Conservation (phyloP, 2,888 invertebrate genomes). For the Pammene aurita region DNA sequence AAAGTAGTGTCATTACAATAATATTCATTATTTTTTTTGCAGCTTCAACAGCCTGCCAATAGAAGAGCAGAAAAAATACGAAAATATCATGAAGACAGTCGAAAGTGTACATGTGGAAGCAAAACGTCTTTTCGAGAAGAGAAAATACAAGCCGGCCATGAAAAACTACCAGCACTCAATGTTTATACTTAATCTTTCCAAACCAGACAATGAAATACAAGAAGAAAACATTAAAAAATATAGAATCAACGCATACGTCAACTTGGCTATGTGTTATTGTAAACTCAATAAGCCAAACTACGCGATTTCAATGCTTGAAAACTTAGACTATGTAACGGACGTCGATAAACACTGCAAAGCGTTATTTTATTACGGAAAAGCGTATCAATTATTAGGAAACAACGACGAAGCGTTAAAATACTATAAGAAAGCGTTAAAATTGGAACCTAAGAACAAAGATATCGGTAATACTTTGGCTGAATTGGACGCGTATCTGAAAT, state of each 20-base stretch:
- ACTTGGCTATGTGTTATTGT: constrained; percentile 70
- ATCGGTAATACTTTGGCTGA: constrained; percentile 63
- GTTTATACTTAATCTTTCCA: constrained; percentile 59
- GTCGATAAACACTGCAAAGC: constrained; percentile 69
- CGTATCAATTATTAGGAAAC: constrained; percentile 62
- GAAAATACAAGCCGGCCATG: constrained; percentile 60
- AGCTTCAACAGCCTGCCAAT: constrained; percentile 72
- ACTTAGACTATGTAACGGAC: constrained; percentile 61
- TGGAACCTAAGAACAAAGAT: constrained; percentile 74
- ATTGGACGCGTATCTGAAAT: constrained; percentile 58
- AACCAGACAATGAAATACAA: constrained; percentile 56
- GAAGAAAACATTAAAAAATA: constrained; percentile 57
- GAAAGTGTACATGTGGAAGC: constrained; percentile 62
- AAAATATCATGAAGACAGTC: constrained; percentile 63
- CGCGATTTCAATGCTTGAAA: constrained; percentile 66
- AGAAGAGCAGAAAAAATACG: constrained; percentile 67
- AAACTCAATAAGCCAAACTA: constrained; percentile 69
- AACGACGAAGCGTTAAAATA: constrained; percentile 61
- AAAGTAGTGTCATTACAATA: no score
- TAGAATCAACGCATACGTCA: constrained; percentile 62
- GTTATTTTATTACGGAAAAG: constrained; percentile 68
- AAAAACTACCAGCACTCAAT: constrained; percentile 68
- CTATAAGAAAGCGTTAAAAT: constrained; percentile 69
- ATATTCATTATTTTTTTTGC: constrained; percentile 40
- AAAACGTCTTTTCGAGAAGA: constrained; percentile 59